These are phyloP conservation scores for Slavum lentiscoides DNA, from an alignment of 2,888 invertebrate genomes.

Conservation along the genomic window DNA sequence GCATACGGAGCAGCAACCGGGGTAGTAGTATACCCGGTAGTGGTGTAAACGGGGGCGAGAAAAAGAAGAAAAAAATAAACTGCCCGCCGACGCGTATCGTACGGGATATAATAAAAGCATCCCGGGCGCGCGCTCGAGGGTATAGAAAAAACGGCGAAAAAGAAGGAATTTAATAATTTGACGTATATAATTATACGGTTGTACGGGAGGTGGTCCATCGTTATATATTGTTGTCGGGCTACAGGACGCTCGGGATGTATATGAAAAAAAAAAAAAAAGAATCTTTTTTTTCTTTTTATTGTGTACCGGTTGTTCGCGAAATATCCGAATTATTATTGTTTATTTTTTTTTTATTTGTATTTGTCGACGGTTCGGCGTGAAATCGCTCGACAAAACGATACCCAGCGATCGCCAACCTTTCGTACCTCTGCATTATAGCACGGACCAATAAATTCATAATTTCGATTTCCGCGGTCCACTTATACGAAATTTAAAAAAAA, in stretches of 20 bases:
- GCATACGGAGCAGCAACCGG: background rate
- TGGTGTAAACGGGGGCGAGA: background rate
- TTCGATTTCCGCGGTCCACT: too few relatives aligned
- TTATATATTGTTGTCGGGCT: background rate
- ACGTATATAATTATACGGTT: slow-evolving; percentile 46
- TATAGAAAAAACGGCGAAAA: background rate
- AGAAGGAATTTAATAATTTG: slow-evolving; percentile 39
- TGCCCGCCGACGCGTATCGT: slow-evolving; percentile 10
- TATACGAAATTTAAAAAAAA: too few relatives aligned
- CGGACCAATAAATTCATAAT: too few relatives aligned
- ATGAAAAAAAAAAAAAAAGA: background rate
- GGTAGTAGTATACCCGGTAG: slow-evolving; percentile 1
- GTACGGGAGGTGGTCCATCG: slow-evolving; percentile 14
- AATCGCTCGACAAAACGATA: background rate
- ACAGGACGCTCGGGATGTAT: too few relatives aligned
- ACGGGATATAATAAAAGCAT: background rate
- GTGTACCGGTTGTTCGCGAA: background rate
- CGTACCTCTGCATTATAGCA: too few relatives aligned
- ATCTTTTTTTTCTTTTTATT: background rate
- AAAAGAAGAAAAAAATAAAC: background rate
- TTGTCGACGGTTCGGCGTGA: slow-evolving; percentile 23
- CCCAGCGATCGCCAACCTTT: too few relatives aligned
- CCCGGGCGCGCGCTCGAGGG: background rate
- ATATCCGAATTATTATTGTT: slow-evolving; percentile 28
- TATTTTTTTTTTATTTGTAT: slow-evolving; percentile 19